Evolutionary conservation across 2,888 invertebrate species (phyloP).

Genomic region (Drosophila lutescens): DNA sequence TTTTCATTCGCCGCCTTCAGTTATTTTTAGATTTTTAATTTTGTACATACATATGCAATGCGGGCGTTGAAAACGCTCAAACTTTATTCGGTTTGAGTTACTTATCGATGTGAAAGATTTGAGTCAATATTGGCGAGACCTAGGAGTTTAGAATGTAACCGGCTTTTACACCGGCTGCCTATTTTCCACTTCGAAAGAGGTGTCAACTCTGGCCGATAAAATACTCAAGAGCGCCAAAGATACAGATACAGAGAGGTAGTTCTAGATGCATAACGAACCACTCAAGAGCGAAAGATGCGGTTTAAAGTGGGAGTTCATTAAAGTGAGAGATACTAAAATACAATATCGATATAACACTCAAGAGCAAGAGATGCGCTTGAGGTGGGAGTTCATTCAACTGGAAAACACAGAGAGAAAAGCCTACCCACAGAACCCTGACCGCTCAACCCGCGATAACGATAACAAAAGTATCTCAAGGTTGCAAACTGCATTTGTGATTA

Average conservation of each 20-base stretch:
- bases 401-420: too few species aligned
- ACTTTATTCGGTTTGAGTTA: constrained; percentile 19
- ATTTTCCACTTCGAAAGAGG: neutral
- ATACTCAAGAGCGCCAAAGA: constrained; percentile 1
- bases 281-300: constrained; percentile 13
- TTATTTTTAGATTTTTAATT: constrained; percentile 59
- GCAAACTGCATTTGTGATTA: constrained; percentile 26
- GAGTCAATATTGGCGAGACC: neutral
- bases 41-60: constrained; percentile 12
- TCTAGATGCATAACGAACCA: neutral
- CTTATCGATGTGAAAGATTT: constrained; percentile 1
- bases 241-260: constrained; percentile 1
- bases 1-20: constrained; percentile 31
- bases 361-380: neutral
- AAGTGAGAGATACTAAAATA: neutral
- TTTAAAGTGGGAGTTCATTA: neutral
- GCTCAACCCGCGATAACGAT: constrained; percentile 47
- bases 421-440: constrained; percentile 14
- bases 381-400: constrained; percentile 19
- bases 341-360: neutral
- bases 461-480: constrained; percentile 67
- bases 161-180: constrained; percentile 4
- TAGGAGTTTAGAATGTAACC: constrained; percentile 3
- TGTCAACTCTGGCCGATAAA: constrained; percentile 16
- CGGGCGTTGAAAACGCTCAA: constrained; percentile 22